phyloP scores from a whole-genome alignment of 2,888 invertebrate species.

The Flexamia atlantica region DNA sequence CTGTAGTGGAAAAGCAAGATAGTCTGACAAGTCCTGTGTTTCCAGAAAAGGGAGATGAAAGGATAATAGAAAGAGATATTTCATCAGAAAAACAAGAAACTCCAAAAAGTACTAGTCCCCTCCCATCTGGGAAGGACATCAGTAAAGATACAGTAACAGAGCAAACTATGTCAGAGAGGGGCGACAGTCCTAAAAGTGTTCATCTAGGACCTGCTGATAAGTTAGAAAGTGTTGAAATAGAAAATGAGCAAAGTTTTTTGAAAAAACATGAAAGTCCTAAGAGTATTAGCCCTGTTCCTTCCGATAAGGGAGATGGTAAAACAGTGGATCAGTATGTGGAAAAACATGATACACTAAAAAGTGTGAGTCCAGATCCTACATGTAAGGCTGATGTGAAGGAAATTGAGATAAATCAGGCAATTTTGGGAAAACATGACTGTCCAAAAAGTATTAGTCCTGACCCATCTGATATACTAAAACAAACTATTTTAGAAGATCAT shows the following conservation, averaged over 20 bases:
- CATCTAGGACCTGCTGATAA: no score
- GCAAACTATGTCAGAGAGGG: no score
- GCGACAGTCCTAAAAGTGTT: no score
- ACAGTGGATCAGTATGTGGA: conserved; percentile 12
- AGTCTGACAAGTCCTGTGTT: no score
- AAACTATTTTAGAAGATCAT: background rate
- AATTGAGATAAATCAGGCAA: background rate
- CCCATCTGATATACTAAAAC: no score
- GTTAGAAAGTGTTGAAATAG: background rate
- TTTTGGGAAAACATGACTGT: background rate
- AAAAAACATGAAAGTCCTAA: conserved; percentile 73
- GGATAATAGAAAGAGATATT: no score
- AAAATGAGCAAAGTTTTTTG: background rate
- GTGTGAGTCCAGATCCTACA: conserved; percentile 43
- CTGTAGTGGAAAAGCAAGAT: no score
- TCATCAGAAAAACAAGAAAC: no score
- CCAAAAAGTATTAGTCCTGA: conserved; percentile 40
- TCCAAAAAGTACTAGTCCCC: no score
- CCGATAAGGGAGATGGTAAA: conserved; percentile 67
- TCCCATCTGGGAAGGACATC: no score
- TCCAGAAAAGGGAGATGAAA: no score
- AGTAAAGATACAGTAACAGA: no score
- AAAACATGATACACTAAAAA: conserved; percentile 30
- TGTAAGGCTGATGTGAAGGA: conserved; percentile 41
- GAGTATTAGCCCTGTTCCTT: conserved; percentile 72